Conservation (phyloP, 1,140 invertebrate genomes). For the Diachasmimorpha longicaudata region DNA sequence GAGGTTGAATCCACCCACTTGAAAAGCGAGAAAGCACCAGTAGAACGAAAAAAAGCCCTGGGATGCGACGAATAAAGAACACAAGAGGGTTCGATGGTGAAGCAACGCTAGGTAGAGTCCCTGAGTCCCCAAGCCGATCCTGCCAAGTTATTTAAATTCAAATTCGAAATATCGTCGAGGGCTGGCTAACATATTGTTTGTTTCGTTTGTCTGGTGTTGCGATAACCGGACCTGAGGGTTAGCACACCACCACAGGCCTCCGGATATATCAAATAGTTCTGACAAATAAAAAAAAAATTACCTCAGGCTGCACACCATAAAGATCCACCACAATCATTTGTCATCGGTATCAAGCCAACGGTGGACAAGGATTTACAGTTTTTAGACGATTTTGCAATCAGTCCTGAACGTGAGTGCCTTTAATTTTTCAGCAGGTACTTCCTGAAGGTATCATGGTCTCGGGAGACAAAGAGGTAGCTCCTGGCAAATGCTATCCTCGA, state of each 20-base stretch:
- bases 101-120: constrained; percentile 39
- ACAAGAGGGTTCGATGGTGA: constrained; percentile 36
- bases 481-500: neutral
- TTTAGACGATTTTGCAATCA: neutral
- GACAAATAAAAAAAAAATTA: neutral
- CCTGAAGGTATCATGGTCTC: constrained; percentile 8
- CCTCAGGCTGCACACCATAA: neutral
- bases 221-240: constrained; percentile 29
- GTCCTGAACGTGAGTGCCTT: neutral
- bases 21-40: constrained; percentile 33
- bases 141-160: constrained; percentile 66
- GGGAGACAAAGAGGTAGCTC: neutral
- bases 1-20: constrained; percentile 14
- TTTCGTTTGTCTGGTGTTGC: constrained; percentile 56
- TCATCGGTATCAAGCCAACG: neutral
- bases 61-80: constrained; percentile 33
- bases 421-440: neutral
- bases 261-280: neutral
- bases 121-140: constrained; percentile 63
- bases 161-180: constrained; percentile 65
- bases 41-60: constrained; percentile 39
- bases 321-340: neutral
- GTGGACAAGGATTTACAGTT: neutral
- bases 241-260: neutral
- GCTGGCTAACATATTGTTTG: constrained; percentile 65